phyloP scores from a whole-genome alignment of 2,797 vertebrate species.

The Xiphorhynchus erythropygius region DNA sequence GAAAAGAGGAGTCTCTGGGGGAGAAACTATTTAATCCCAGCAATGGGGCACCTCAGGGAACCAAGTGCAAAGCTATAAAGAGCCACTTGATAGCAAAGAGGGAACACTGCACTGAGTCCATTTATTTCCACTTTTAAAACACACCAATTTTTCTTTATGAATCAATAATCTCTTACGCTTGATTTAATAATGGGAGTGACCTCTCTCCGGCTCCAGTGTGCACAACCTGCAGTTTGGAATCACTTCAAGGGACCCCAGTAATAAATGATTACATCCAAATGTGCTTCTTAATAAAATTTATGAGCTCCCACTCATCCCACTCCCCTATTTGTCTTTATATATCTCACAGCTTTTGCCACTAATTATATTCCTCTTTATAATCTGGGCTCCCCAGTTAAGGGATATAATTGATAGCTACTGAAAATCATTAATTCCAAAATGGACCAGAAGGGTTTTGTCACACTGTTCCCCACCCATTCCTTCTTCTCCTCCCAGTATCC shows the following conservation, averaged over 20 bases:
- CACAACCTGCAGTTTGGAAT: conserved; percentile 12
- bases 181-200: conserved; percentile 44
- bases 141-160: conserved; percentile 23
- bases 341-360: conserved; percentile 74
- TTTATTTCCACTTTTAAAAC: background rate
- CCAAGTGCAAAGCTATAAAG: background rate
- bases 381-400: conserved; percentile 80
- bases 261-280: conserved; percentile 50
- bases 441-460: conserved; percentile 75
- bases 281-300: conserved; percentile 60
- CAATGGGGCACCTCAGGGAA: background rate
- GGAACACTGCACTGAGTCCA: background rate
- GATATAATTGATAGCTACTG: conserved; percentile 85
- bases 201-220: background rate
- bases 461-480: background rate
- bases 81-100: background rate
- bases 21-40: background rate
- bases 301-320: conserved; percentile 54
- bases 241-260: conserved; percentile 26
- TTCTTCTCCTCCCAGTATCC: conserved; percentile 10
- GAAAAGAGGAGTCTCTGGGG: background rate
- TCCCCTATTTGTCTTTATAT: conserved; percentile 70
- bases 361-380: conserved; percentile 79
- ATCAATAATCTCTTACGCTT: conserved; percentile 41
- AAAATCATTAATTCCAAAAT: conserved; percentile 75